These are phyloP conservation scores for Agelas oroides DNA, from an alignment of 37 sponge, comb jelly and placozoan species.

Conservation along the genomic window DNA sequence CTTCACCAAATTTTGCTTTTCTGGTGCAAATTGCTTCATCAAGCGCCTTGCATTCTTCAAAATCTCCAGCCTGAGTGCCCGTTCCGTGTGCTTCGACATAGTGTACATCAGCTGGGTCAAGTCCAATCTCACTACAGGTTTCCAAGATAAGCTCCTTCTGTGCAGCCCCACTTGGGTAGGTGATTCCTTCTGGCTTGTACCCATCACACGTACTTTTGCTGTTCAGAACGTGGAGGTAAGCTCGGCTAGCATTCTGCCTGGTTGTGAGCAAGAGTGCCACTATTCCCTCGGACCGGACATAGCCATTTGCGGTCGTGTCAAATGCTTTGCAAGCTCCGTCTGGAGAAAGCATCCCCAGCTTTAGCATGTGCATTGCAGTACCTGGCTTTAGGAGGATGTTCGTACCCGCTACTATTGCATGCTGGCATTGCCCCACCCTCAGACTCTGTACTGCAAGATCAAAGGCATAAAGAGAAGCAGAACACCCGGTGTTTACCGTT, in stretches of 20 bases:
- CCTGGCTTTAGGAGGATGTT: slow-evolving; percentile 40
- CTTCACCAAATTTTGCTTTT: neutral
- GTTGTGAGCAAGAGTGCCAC: slow-evolving; percentile 48
- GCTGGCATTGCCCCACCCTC: slow-evolving; percentile 53
- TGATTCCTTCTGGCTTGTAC: slow-evolving; percentile 37
- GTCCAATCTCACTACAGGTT: neutral
- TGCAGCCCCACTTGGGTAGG: slow-evolving; percentile 7
- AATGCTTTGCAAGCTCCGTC: slow-evolving; percentile 47
- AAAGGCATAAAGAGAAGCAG: slow-evolving; percentile 73
- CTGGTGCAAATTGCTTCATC: slow-evolving; percentile 22
- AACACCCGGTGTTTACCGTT: slow-evolving; percentile 56
- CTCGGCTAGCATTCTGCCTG: slow-evolving; percentile 1
- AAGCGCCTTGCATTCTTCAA: slow-evolving; percentile 54
- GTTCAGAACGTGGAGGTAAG: slow-evolving; percentile 35
- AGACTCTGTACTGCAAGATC: slow-evolving; percentile 46
- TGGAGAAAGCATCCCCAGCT: slow-evolving; percentile 23
- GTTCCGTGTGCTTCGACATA: slow-evolving; percentile 74
- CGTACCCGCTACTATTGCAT: slow-evolving; percentile 67
- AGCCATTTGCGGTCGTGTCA: slow-evolving; percentile 50
- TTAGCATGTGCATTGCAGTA: neutral
- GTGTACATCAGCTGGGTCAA: slow-evolving; percentile 29
- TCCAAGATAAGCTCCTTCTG: slow-evolving; percentile 23
- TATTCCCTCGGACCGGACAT: slow-evolving; percentile 59
- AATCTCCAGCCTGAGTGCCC: slow-evolving; percentile 62
- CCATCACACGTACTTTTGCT: slow-evolving; percentile 4